These are phyloP conservation scores for Scarus forsteni DNA, from an alignment of 2,797 vertebrate species.

Conservation along the genomic window DNA sequence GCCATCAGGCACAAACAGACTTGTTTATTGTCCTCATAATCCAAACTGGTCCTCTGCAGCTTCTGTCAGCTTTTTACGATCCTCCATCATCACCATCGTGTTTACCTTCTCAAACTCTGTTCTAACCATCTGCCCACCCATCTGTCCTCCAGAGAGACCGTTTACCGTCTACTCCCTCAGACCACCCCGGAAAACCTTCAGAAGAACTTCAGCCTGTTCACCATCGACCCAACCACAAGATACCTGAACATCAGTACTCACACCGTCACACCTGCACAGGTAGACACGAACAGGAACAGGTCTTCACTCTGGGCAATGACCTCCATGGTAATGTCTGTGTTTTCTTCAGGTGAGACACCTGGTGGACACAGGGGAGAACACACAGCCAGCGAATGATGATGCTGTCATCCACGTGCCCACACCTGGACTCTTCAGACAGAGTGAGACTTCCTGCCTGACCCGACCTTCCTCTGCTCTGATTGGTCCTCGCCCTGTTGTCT, in stretches of 20 bases:
- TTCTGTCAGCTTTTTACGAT: too few species aligned
- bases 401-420: constrained; percentile 82
- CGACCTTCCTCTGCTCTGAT: background rate
- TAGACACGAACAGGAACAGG: constrained; percentile 48
- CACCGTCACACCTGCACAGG: constrained; percentile 90
- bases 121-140: background rate
- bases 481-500: background rate
- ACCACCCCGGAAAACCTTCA: constrained; percentile 97
- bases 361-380: constrained; percentile 89
- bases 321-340: too few species aligned
- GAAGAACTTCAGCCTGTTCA: constrained; percentile 93
- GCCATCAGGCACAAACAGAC: too few species aligned
- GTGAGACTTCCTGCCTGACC: constrained; percentile 68
- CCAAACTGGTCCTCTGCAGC: too few species aligned
- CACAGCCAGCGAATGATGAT: constrained; percentile 78
- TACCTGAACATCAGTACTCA: constrained; percentile 90
- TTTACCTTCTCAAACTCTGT: too few species aligned
- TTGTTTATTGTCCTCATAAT: too few species aligned
- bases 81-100: too few species aligned
- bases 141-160: constrained; percentile 87
- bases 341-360: constrained; percentile 90
- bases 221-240: constrained; percentile 91
- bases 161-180: constrained; percentile 94
- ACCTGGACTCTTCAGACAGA: constrained; percentile 84
- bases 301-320: too few species aligned